Evolutionary conservation across 1,140 invertebrate species (phyloP).

Genomic region (Prorops nasuta): DNA sequence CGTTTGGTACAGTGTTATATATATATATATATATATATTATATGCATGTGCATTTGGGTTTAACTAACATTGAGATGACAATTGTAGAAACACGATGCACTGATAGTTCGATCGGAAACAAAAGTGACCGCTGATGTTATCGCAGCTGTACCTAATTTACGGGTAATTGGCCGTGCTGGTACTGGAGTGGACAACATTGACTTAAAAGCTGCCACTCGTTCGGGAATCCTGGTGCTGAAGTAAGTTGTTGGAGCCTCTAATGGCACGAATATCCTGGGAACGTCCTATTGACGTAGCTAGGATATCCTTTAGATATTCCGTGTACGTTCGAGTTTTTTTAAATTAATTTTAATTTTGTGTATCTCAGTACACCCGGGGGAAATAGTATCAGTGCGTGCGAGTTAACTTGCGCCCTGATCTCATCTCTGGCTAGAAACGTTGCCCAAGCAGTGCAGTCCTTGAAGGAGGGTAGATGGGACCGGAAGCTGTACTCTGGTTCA

Average conservation of each 20-base stretch:
- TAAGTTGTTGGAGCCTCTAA: slow-evolving; percentile 55
- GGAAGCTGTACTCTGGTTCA: slow-evolving; percentile 84
- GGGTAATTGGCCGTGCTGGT: slow-evolving; percentile 90
- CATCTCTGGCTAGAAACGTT: slow-evolving; percentile 79
- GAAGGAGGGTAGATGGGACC: slow-evolving; percentile 89
- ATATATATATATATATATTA: too few species aligned
- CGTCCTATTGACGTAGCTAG: too few species aligned
- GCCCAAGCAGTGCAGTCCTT: slow-evolving; percentile 80
- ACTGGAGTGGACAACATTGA: slow-evolving; percentile 99
- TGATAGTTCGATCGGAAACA: slow-evolving; percentile 94
- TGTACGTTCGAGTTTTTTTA: too few species aligned
- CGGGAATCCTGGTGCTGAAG: slow-evolving; percentile 93
- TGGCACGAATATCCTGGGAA: too few species aligned
- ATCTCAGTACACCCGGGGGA: slow-evolving; percentile 94
- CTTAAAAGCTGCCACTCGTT: slow-evolving; percentile 77
- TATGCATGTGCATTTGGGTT: too few species aligned
- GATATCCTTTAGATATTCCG: too few species aligned
- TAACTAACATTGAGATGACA: too few species aligned
- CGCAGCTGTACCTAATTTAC: slow-evolving; percentile 71
- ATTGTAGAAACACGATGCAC: slow-evolving; percentile 79
- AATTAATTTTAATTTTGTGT: too few species aligned
- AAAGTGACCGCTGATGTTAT: slow-evolving; percentile 93
- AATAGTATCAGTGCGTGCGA: slow-evolving; percentile 97
- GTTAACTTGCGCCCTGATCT: slow-evolving; percentile 88
- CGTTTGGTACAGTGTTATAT: too few species aligned